A percentile compares a stretch with the other conserved stretches of the same genome.
These are phyloP conservation scores for Oasisia sp. DNA, from an alignment of 2,888 invertebrate species.

Conservation along the genomic window DNA sequence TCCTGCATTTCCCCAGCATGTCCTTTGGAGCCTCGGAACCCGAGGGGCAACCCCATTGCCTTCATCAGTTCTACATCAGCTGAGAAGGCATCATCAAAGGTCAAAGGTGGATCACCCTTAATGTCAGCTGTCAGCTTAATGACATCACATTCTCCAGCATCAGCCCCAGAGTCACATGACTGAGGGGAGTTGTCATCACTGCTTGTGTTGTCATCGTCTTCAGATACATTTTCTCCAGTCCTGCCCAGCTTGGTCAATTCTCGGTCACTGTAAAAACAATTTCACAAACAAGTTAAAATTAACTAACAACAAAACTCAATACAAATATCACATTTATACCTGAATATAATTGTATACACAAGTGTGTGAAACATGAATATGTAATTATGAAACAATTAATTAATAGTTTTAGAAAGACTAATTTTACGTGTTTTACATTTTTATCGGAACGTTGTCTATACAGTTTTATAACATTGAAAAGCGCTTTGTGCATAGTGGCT, in stretches of 20 bases:
- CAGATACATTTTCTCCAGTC: background rate
- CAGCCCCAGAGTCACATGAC: background rate
- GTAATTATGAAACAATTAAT: too few relatives aligned
- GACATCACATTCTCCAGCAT: background rate
- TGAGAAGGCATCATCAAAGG: conserved; percentile 23
- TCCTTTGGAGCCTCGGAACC: conserved; percentile 28
- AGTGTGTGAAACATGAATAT: too few relatives aligned
- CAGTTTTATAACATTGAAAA: too few relatives aligned
- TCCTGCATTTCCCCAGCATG: background rate
- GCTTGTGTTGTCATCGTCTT: background rate
- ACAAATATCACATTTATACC: background rate
- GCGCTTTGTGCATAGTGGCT: too few relatives aligned
- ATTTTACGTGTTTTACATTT: too few relatives aligned
- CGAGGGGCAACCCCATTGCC: conserved; percentile 39
- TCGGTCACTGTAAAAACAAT: conserved; percentile 26
- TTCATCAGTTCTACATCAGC: conserved; percentile 37
- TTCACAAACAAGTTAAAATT: background rate
- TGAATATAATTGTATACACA: background rate
- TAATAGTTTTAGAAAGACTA: too few relatives aligned
- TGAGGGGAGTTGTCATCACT: background rate
- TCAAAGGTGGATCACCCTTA: background rate
- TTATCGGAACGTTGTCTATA: too few relatives aligned
- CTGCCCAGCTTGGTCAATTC: conserved; percentile 24
- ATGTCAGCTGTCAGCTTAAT: background rate
- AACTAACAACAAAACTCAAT: background rate